Percentiles rank a stretch among this genome's conserved stretches.
phyloP scores from a whole-genome alignment of 2,113 vertebrate genomes.

The Typhlomys cinereus region DNA sequence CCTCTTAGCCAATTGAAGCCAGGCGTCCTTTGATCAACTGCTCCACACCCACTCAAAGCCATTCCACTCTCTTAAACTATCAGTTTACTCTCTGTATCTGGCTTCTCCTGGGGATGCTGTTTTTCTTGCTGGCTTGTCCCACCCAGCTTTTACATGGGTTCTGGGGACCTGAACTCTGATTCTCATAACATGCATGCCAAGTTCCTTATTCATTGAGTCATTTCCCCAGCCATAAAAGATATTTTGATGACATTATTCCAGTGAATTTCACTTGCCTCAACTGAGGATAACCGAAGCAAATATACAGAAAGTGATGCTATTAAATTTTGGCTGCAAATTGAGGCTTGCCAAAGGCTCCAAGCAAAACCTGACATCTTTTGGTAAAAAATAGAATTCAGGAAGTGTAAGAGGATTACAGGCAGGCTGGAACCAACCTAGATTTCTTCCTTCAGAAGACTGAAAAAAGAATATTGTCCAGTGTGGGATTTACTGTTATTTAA shows the following conservation, averaged over 20 bases:
- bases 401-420: background rate
- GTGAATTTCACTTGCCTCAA: background rate
- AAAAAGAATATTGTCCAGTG: background rate
- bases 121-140: no score
- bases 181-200: background rate
- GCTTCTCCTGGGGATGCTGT: background rate
- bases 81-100: background rate
- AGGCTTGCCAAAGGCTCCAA: background rate
- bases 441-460: background rate
- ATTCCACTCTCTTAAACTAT: background rate
- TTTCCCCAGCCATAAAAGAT: no score
- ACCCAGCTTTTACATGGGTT: no score
- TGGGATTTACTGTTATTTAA: background rate
- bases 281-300: background rate
- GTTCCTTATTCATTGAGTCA: no score
- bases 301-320: constrained; percentile 7
- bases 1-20: background rate
- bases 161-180: background rate
- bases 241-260: background rate
- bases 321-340: constrained; percentile 5
- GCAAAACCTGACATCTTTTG: background rate
- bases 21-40: background rate
- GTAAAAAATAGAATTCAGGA: constrained; percentile 14
- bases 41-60: background rate
- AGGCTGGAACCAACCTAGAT: background rate